Percentiles rank a stretch among this genome's conserved stretches.
Conservation (phyloP, 1,140 invertebrate genomes). For the Pseudoatta argentina region DNA sequence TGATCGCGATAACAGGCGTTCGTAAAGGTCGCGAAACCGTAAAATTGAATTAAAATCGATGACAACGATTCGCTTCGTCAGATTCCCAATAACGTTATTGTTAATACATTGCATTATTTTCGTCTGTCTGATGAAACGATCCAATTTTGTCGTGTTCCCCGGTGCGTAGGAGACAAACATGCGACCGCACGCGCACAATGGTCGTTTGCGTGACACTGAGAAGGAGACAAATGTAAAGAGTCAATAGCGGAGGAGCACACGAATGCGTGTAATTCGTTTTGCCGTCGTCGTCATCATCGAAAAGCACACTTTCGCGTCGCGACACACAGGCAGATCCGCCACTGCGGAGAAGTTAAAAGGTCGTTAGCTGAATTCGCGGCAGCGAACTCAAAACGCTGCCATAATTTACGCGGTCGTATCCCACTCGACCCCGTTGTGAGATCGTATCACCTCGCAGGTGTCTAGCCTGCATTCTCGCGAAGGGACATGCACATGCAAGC, state of each 20-base stretch:
- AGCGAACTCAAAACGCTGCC: constrained; percentile 64
- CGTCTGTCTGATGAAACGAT: constrained; percentile 48
- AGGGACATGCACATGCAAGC: constrained; percentile 59
- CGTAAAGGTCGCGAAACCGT: constrained; percentile 30
- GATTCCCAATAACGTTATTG: constrained; percentile 53
- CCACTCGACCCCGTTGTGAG: constrained; percentile 74
- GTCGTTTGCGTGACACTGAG: constrained; percentile 65
- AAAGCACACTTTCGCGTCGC: constrained; percentile 6
- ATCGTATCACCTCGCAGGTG: constrained; percentile 71
- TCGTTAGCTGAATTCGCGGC: constrained; percentile 71
- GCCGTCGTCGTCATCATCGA: constrained; percentile 26
- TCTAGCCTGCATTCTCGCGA: constrained; percentile 60
- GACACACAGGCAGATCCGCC: constrained; percentile 27
- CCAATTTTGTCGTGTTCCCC: constrained; percentile 50
- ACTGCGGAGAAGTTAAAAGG: constrained; percentile 64
- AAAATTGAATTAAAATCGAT: constrained; percentile 65
- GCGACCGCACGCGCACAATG: not conserved
- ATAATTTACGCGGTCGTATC: constrained; percentile 74
- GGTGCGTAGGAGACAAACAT: constrained; percentile 32
- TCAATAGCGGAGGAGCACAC: not conserved
- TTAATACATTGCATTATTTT: constrained; percentile 49
- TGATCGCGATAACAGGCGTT: constrained; percentile 23
- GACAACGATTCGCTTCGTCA: constrained; percentile 40
- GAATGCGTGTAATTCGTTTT: constrained; percentile 13
- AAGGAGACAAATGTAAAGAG: constrained; percentile 1